Base-by-base conservation (phyloP, 2,113 vertebrate species). In the Myotis yumanensis region DNA sequence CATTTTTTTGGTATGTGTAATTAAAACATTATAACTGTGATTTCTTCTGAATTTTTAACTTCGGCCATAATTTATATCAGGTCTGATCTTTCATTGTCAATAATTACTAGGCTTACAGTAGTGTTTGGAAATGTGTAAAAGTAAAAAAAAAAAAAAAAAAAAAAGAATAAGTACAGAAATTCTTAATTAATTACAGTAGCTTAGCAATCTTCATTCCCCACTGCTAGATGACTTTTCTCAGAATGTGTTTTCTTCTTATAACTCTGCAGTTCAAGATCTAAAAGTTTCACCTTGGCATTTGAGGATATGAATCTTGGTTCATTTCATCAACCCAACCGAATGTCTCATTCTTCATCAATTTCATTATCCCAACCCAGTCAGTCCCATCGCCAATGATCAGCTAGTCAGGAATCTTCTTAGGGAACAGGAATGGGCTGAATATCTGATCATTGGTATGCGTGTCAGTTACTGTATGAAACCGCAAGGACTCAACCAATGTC, bases 41-140 rank as follows among this genome's bases (percentile, higher is more conserved):
- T 88, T 96, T 79, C 14, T 72, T 82, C 18, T 6, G 66, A 86
- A 48, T 84, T 96, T 96, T 94, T 89, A 71, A 77, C 85, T 75
- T 95, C 2, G 0, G 3, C 32, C 30, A 14, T 73, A 48, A 3
- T 86, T 97, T 95, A 37, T 46, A 57, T 3, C 40, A 66, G 0
- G 32, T 30, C 37, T 80, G 69, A 48, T 37, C 82, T 88, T 89
- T 88, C 79, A 64, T 85, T 95, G 40, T 81, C 62, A n/a, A 22
- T 32, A 48, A 54, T 66, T 54, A 72, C 23, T 73, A 66, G 69
- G 28, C 52, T 80, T 57, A 64, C 9, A 32, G 62, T 0, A 23
- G 11, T 12, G 15, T 20, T 81, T 20, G 54, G 48, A 69, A 80
- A 84, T 28, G 37, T 89, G 4, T 75, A 28, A 54, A 89, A 11